Conservation (phyloP, 1,140 invertebrate genomes). For the Drosophila auraria region DNA sequence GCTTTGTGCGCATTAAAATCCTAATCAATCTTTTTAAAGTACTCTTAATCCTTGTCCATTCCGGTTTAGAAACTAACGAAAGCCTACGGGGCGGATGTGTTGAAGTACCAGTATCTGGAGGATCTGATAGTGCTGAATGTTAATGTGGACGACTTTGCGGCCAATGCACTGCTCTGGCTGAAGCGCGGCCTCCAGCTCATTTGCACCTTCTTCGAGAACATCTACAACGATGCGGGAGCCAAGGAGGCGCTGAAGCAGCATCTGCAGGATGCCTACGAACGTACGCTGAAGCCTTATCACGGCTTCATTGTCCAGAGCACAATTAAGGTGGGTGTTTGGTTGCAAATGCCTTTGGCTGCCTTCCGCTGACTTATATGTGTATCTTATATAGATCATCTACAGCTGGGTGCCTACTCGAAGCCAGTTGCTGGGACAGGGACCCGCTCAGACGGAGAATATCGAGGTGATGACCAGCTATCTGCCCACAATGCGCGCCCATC, state of each 20-base stretch:
- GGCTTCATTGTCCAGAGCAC: conserved; percentile 84
- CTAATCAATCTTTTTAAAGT: neutral
- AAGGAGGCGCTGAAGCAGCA: conserved; percentile 71
- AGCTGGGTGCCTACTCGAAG: conserved; percentile 78
- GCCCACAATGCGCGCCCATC: conserved; percentile 68
- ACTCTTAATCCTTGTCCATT: neutral
- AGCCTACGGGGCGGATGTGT: conserved; percentile 86
- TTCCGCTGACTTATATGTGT: too few species aligned
- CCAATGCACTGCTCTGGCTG: conserved; percentile 86
- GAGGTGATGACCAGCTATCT: conserved; percentile 67
- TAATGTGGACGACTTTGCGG: conserved; percentile 87
- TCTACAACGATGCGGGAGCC: conserved; percentile 70
- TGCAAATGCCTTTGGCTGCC: too few species aligned
- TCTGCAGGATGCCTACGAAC: conserved; percentile 80
- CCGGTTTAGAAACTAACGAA: conserved; percentile 88
- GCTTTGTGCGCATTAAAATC: neutral
- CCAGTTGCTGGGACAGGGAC: conserved; percentile 72
- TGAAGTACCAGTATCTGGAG: conserved; percentile 87
- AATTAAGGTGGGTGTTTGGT: conserved; percentile 60
- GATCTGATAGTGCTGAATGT: conserved; percentile 89
- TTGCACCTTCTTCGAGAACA: conserved; percentile 82
- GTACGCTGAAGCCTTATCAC: conserved; percentile 81
- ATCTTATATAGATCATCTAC: conserved; percentile 68
- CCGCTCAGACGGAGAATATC: conserved; percentile 71
- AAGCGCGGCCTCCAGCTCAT: conserved; percentile 84